Percentiles rank a stretch among this genome's conserved stretches.
phyloP scores from a whole-genome alignment of 2,797 vertebrate species.

The Clamator glandarius region DNA sequence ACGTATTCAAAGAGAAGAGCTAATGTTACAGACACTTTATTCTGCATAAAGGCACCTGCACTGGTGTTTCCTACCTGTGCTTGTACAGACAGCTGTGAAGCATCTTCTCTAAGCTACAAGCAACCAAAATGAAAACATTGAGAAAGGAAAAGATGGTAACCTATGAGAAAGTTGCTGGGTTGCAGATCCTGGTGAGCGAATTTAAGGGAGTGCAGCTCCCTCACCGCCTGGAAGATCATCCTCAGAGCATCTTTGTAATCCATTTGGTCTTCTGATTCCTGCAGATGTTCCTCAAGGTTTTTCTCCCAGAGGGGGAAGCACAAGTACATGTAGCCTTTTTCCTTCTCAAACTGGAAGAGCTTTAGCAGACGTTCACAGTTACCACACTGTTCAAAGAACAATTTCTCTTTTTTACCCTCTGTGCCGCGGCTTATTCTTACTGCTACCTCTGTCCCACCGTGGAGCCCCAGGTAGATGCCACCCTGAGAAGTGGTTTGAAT shows the following conservation, averaged over 20 bases:
- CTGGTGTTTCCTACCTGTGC: not conserved
- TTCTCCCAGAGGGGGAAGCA: constrained; percentile 75
- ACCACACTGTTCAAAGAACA: constrained; percentile 32
- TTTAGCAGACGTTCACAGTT: constrained; percentile 45
- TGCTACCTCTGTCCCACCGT: constrained; percentile 64
- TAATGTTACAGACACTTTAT: not conserved
- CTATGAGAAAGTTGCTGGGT: constrained; percentile 71
- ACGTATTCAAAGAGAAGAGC: not conserved
- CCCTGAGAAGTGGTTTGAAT: constrained; percentile 62
- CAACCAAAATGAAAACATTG: not conserved
- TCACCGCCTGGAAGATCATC: constrained; percentile 70
- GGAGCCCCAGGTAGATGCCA: constrained; percentile 73
- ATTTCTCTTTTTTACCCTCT: constrained; percentile 30
- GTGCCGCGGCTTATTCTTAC: constrained; percentile 40
- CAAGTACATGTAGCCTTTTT: constrained; percentile 43
- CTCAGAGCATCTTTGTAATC: constrained; percentile 28
- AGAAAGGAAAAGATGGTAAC: constrained; percentile 39
- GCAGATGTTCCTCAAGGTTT: constrained; percentile 65
- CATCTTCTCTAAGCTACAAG: not conserved
- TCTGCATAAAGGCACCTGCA: not conserved
- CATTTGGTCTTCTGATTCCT: not conserved
- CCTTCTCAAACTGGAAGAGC: constrained; percentile 52
- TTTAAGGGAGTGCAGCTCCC: constrained; percentile 48
- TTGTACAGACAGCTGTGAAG: not conserved
- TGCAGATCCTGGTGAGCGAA: constrained; percentile 72